Base-by-base conservation (phyloP, 2,888 invertebrate genomes). In the Graphium colonna region DNA sequence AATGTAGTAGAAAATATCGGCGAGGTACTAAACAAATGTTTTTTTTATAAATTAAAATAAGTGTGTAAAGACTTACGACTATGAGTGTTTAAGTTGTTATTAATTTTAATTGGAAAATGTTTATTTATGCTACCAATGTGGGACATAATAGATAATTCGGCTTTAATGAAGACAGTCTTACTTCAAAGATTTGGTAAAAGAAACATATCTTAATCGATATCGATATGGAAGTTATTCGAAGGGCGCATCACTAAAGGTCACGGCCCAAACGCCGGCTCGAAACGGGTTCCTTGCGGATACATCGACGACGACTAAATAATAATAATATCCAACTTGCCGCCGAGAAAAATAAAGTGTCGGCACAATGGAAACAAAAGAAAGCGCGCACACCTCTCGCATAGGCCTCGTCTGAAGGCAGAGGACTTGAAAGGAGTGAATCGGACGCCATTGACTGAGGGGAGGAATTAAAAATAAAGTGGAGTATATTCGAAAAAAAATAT, bases 251-350 rank as follows among this genome's bases (percentile, higher is more conserved):
- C 80, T 75, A 83, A 84, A 84, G 87, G 87, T 88, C 87, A 87
- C 82, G 86, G 85, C 83, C 82, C 74, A 85, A 79, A 78, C 79
- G 76, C 72, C 73, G 74, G 64, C 73, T 73, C 69, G 64, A 62
- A 79, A 87, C 87, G 76, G 74, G 85, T 87, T 86, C 76, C 74
- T 52, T 52, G 69, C 75, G 71, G 78, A 78, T 77, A 75, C 72
- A 67, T 67, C 70, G 68, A 63, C 68, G 62, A 67, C 76, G 73
- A 65, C 77, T 71, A 75, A 79, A 79, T 79, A 84, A 83, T 79
- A 81, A 79, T 81, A 82, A 75, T 79, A 82, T 72, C 76, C 68
- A 66, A 72, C 65, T 68, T 63, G 58, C 61, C 67, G 56, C 60
- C 60, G 63, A 71, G 69, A 71, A 75, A 73, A 73, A 75, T 72